A percentile compares a stretch with the other conserved stretches of the same genome.
phyloP scores from a whole-genome alignment of 1,140 invertebrate genomes.

The Nilaparvata lugens region DNA sequence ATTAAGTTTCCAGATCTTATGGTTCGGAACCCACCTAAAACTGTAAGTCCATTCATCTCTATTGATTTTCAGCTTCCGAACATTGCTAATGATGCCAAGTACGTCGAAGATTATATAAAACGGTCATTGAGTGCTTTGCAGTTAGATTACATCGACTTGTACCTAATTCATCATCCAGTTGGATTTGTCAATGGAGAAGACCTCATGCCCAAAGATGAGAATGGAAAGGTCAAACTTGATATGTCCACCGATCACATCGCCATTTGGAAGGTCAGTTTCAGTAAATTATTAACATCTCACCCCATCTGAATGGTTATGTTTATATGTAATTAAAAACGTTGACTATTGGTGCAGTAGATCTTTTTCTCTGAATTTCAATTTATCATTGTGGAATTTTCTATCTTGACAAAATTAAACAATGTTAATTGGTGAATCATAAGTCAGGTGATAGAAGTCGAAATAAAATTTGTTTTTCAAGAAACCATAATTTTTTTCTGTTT shows the following conservation, averaged over 20 bases:
- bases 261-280: constrained; percentile 38
- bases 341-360: too few species aligned
- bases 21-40: too few species aligned
- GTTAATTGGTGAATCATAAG: too few species aligned
- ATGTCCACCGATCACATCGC: constrained; percentile 33
- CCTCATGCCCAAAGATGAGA: constrained; percentile 33
- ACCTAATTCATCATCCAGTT: constrained; percentile 52
- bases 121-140: constrained; percentile 46
- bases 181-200: constrained; percentile 27
- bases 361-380: too few species aligned
- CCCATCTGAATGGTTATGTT: background rate
- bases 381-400: too few species aligned
- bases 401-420: too few species aligned
- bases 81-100: constrained; percentile 39
- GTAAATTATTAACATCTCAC: background rate
- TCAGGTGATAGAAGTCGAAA: too few species aligned
- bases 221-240: constrained; percentile 34
- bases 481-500: too few species aligned
- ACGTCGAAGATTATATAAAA: constrained; percentile 48
- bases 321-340: too few species aligned
- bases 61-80: constrained; percentile 22
- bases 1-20: too few species aligned
- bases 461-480: too few species aligned
- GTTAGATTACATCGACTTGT: constrained; percentile 58
- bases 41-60: too few species aligned